Evolutionary conservation across 2,888 invertebrate genomes (phyloP).

Genomic region (Drosophila cracens): DNA sequence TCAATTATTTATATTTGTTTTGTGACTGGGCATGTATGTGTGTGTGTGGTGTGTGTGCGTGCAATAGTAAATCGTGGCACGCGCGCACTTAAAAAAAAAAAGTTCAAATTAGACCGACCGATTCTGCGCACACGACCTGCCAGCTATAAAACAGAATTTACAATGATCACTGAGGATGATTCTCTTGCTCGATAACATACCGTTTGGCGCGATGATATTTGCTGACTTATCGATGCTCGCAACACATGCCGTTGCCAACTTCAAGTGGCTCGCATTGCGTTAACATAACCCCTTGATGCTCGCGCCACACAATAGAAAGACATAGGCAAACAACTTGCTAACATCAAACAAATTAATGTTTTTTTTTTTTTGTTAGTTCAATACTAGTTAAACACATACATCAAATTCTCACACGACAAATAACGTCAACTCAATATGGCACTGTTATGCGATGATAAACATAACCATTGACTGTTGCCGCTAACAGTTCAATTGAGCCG

Average conservation of each 20-base stretch:
- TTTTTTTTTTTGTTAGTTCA: neutral
- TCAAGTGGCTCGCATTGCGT: conserved; percentile 17
- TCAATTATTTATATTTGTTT: conserved; percentile 45
- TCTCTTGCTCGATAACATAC: conserved; percentile 21
- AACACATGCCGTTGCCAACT: neutral
- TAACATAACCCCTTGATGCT: conserved; percentile 6
- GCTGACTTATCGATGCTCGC: conserved; percentile 10
- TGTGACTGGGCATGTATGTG: conserved; percentile 35
- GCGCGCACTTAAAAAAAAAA: conserved; percentile 57
- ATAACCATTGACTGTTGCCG: neutral
- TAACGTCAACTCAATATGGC: conserved; percentile 29
- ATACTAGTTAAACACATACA: neutral
- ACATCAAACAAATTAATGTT: neutral
- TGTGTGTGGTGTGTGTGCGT: conserved; percentile 28
- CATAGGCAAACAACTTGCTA: neutral
- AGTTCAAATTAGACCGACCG: conserved; percentile 50
- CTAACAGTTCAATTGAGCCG: conserved; percentile 36
- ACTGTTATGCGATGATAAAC: conserved; percentile 15
- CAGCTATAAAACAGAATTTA: conserved; percentile 52
- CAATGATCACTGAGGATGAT: conserved; percentile 33
- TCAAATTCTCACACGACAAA: neutral
- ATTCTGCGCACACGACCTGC: conserved; percentile 58
- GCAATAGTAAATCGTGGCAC: conserved; percentile 57
- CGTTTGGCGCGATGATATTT: neutral
- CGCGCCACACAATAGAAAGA: neutral